phyloP scores from a whole-genome alignment of 1,140 invertebrate species.

The Latrodectus geometricus region DNA sequence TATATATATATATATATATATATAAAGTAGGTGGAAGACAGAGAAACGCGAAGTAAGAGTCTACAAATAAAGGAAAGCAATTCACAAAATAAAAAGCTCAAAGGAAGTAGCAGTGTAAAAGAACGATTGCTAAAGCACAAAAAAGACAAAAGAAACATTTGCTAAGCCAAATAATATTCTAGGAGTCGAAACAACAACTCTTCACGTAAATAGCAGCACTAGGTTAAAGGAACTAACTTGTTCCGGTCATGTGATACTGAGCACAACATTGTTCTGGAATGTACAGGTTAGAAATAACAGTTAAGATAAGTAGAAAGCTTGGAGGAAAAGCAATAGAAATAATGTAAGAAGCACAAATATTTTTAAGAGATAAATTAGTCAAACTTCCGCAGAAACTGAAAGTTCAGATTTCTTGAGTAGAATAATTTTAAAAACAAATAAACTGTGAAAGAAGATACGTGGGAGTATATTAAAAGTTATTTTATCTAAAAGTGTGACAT shows the following conservation, averaged over 20 bases:
- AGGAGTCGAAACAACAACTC: not conserved
- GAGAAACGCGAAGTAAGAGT: too few relatives aligned
- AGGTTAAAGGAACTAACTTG: not conserved
- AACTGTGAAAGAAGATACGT: not conserved
- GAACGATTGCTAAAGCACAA: not conserved
- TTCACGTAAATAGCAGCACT: not conserved
- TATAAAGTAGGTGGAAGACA: too few relatives aligned
- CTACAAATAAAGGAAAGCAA: too few relatives aligned
- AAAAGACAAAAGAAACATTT: not conserved
- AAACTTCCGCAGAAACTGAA: not conserved
- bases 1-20: too few relatives aligned
- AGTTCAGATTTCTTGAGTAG: not conserved
- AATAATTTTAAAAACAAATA: not conserved
- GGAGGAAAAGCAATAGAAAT: not conserved
- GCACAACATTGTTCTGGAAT: not conserved
- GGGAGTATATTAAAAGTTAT: too few relatives aligned
- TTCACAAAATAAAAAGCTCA: too few relatives aligned
- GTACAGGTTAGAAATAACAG: not conserved
- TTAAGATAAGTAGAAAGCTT: not conserved
- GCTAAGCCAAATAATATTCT: not conserved
- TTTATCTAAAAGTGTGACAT: too few relatives aligned
- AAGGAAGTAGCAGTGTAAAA: too few relatives aligned
- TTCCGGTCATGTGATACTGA: not conserved
- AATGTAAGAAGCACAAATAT: not conserved
- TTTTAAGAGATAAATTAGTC: not conserved